Conservation (phyloP, 2,113 vertebrate species). For the Peromyscus polionotus region DNA sequence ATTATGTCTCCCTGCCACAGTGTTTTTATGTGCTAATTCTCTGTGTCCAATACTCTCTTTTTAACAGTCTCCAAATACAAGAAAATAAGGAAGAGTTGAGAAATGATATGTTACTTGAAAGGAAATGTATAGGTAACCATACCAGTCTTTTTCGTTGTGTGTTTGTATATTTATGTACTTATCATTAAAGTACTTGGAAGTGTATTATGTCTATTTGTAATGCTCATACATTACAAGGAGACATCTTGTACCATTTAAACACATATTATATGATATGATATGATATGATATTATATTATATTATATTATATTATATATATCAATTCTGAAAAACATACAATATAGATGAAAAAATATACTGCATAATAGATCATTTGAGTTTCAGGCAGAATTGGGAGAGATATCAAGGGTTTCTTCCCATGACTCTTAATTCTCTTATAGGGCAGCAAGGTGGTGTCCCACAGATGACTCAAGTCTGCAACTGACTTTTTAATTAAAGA, state of each 20-base stretch:
- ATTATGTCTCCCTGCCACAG: neutral
- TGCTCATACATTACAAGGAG: neutral
- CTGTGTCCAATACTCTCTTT: neutral
- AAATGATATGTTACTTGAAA: neutral
- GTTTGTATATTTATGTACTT: neutral
- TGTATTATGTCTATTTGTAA: neutral
- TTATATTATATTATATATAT: neutral
- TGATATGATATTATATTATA: too few relatives aligned
- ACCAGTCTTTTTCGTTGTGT: neutral
- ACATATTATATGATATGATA: neutral
- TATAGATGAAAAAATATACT: conserved; percentile 21
- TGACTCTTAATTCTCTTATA: neutral
- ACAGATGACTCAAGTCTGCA: neutral
- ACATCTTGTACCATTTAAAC: conserved; percentile 26
- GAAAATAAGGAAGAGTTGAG: neutral
- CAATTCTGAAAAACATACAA: conserved; percentile 40
- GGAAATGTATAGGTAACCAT: neutral
- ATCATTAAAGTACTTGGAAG: conserved; percentile 25
- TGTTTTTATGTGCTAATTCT: neutral
- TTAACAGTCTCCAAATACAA: neutral
- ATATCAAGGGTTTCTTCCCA: neutral
- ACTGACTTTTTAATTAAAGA: conserved; percentile 22
- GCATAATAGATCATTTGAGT: neutral
- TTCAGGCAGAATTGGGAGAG: neutral
- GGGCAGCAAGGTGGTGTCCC: neutral